phyloP scores from a whole-genome alignment of 2,797 vertebrate species.

The Malacoraja senta region DNA sequence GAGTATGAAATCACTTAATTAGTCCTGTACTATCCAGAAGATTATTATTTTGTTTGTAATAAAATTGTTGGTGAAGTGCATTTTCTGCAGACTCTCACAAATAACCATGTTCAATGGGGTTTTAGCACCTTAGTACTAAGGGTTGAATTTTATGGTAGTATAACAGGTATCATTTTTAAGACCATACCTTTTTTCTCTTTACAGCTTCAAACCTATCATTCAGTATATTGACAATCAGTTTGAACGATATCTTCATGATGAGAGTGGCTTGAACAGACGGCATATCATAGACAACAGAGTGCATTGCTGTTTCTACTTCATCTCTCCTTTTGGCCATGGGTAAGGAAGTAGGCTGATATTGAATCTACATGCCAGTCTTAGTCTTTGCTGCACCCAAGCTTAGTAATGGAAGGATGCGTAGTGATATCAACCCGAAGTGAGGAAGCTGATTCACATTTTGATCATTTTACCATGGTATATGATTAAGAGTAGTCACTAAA shows the following conservation, averaged over 20 bases:
- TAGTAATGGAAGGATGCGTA: background rate
- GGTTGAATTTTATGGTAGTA: background rate
- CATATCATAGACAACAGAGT: constrained; percentile 56
- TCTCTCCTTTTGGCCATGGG: constrained; percentile 60
- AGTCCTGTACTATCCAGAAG: background rate
- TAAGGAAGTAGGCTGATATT: constrained; percentile 42
- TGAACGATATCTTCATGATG: constrained; percentile 54
- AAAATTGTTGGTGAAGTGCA: background rate
- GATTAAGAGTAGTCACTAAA: background rate
- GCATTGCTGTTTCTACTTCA: constrained; percentile 61
- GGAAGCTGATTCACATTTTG: background rate
- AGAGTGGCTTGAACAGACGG: constrained; percentile 55
- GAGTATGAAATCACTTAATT: background rate
- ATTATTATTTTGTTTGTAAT: background rate
- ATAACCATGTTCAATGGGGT: background rate
- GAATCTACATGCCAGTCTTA: background rate
- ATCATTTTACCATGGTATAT: background rate
- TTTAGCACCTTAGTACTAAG: background rate
- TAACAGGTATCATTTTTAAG: background rate
- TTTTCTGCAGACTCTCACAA: background rate
- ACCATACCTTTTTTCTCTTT: background rate
- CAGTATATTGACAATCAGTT: constrained; percentile 56
- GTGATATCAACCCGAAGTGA: background rate
- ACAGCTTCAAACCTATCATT: constrained; percentile 59
- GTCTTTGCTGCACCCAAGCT: no score